Evolutionary conservation across 1,140 invertebrate genomes (phyloP).

Genomic region (Riptortus pedestris): DNA sequence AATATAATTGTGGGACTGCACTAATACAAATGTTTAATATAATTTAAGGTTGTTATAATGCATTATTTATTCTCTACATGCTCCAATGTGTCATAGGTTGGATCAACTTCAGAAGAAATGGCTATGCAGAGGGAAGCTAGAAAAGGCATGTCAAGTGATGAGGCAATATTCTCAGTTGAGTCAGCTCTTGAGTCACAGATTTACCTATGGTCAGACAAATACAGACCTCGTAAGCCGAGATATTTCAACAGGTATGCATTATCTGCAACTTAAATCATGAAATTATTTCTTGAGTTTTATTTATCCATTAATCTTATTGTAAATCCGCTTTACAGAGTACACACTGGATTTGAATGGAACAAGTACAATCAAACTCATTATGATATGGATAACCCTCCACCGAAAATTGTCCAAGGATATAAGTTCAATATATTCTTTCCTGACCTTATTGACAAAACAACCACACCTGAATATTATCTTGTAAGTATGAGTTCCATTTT

Average conservation of each 20-base stretch:
- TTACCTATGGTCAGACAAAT: conserved; percentile 96
- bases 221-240: conserved; percentile 88
- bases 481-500: conserved; percentile 41
- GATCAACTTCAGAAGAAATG: conserved; percentile 40
- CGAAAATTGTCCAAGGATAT: conserved; percentile 99
- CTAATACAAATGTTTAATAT: too few relatives aligned
- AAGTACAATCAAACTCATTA: conserved; percentile 99
- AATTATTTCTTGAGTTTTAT: not conserved
- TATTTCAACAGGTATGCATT: conserved; percentile 77
- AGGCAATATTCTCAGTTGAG: conserved; percentile 88
- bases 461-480: conserved; percentile 88
- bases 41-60: too few relatives aligned
- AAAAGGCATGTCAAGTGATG: conserved; percentile 80
- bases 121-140: conserved; percentile 65
- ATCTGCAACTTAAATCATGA: not conserved
- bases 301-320: too few relatives aligned
- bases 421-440: conserved; percentile 99
- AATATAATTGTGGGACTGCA: too few relatives aligned
- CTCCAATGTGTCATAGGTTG: too few relatives aligned
- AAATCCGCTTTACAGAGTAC: conserved; percentile 50
- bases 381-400: conserved; percentile 99
- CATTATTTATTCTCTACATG: too few relatives aligned
- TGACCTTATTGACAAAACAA: conserved; percentile 90
- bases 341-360: conserved; percentile 98
- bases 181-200: conserved; percentile 72